Evolutionary conservation across 2,888 invertebrate genomes (phyloP).

Genomic region (Cantharis rufa): DNA sequence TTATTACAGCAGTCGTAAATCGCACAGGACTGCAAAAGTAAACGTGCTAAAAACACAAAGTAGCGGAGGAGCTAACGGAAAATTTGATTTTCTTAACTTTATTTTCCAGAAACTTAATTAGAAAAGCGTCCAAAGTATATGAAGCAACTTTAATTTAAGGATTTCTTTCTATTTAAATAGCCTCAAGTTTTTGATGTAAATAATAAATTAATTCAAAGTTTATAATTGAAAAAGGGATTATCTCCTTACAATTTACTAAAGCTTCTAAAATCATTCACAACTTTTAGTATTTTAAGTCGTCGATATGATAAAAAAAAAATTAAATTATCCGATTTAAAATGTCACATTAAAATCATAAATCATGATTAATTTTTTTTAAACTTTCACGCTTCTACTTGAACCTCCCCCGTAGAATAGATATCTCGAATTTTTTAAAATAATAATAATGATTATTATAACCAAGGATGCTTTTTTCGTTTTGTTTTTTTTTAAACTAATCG

Average conservation of each 20-base stretch:
- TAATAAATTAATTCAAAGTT: not conserved
- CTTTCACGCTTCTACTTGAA: not conserved
- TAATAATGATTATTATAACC: not conserved
- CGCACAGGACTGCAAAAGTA: not conserved
- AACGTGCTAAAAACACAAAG: not conserved
- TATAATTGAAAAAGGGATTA: not conserved
- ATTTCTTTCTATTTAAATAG: not conserved
- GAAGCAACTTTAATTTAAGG: not conserved
- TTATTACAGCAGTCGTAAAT: not conserved
- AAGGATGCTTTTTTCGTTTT: not conserved
- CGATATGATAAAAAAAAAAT: not conserved
- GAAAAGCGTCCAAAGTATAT: not conserved
- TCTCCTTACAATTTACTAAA: not conserved
- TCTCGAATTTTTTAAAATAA: not conserved
- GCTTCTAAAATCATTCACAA: not conserved
- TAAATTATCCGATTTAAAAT: not conserved
- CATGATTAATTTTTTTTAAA: not conserved
- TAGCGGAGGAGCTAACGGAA: not conserved
- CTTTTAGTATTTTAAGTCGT: not conserved
- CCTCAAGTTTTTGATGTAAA: not conserved
- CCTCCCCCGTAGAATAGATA: not conserved
- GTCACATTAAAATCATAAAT: not conserved
- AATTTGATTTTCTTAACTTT: not conserved
- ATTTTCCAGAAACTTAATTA: not conserved
- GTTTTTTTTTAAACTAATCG: not conserved